Evolutionary conservation across 92 coral and sea anemone species (phyloP).

Genomic region (Diadumene lineata): DNA sequence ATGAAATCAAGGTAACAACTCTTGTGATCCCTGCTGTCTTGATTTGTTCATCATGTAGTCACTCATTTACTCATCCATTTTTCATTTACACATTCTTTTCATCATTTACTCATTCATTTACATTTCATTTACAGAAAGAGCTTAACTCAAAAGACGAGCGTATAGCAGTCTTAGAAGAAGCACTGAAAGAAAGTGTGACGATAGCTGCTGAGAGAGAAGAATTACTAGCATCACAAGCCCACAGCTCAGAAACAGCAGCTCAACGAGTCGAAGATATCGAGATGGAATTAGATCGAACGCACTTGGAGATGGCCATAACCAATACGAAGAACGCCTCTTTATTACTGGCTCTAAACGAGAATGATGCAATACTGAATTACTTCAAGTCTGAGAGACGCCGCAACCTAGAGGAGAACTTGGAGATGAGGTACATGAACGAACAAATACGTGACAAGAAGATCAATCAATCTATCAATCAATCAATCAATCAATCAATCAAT

Average conservation of each 20-base stretch:
- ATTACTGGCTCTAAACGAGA: slow-evolving; percentile 86
- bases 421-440: slow-evolving; percentile 98
- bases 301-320: slow-evolving; percentile 90
- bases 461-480: no score
- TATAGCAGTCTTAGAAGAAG: slow-evolving; percentile 90
- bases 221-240: slow-evolving; percentile 90
- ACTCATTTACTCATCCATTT: neutral
- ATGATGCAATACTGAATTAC: slow-evolving; percentile 85
- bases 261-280: slow-evolving; percentile 88
- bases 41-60: no score
- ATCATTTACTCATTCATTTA: neutral
- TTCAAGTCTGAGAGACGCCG: slow-evolving; percentile 85
- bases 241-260: slow-evolving; percentile 69
- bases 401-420: slow-evolving; percentile 87
- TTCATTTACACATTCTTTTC: no score
- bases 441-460: neutral
- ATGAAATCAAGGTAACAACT: slow-evolving; percentile 78
- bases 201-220: slow-evolving; percentile 94
- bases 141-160: slow-evolving; percentile 80
- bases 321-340: slow-evolving; percentile 97
- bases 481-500: no score
- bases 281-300: slow-evolving; percentile 82
- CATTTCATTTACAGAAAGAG: slow-evolving; percentile 47
- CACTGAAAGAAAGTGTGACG: slow-evolving; percentile 94
- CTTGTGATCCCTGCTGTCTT: no score